Evolutionary conservation across 2,797 vertebrate genomes (phyloP).

Genomic region (Rhinatrema bivittatum): DNA sequence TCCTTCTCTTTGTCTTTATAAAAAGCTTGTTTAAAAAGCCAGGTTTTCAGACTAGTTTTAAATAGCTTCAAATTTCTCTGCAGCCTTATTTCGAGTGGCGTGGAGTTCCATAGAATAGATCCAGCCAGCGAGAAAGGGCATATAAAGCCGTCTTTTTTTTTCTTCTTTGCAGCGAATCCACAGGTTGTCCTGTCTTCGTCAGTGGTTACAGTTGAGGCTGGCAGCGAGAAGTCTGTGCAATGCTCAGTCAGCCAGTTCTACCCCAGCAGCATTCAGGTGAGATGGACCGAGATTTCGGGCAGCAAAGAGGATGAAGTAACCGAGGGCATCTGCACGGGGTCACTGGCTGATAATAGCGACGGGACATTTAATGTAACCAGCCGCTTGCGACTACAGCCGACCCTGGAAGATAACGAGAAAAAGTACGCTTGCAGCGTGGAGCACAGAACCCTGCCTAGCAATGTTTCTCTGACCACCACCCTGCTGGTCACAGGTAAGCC

Average conservation of each 20-base stretch:
- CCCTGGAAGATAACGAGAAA: slow-evolving; percentile 1
- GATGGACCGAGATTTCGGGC: background rate
- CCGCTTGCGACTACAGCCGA: slow-evolving; percentile 5
- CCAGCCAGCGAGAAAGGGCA: too few relatives aligned
- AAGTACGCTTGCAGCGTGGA: slow-evolving; percentile 14
- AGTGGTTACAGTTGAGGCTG: background rate
- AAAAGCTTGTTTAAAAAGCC: too few relatives aligned
- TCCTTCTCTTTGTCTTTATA: too few relatives aligned
- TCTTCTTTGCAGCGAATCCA: slow-evolving; percentile 17
- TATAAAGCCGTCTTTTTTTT: too few relatives aligned
- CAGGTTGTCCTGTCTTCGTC: background rate
- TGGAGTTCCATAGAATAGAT: too few relatives aligned
- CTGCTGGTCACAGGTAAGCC: slow-evolving; percentile 8
- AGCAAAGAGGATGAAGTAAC: background rate
- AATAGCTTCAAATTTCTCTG: too few relatives aligned
- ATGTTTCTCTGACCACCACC: background rate
- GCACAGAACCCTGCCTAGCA: background rate
- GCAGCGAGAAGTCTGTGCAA: background rate
- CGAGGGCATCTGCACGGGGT: background rate
- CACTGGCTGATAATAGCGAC: background rate
- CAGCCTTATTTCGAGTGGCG: too few relatives aligned
- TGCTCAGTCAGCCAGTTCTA: slow-evolving; percentile 18
- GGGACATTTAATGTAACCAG: slow-evolving; percentile 22
- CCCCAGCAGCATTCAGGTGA: slow-evolving; percentile 10
- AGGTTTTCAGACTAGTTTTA: too few relatives aligned